Evolutionary conservation across 1,140 invertebrate species (phyloP).

Genomic region (Diorhabda sublineata): DNA sequence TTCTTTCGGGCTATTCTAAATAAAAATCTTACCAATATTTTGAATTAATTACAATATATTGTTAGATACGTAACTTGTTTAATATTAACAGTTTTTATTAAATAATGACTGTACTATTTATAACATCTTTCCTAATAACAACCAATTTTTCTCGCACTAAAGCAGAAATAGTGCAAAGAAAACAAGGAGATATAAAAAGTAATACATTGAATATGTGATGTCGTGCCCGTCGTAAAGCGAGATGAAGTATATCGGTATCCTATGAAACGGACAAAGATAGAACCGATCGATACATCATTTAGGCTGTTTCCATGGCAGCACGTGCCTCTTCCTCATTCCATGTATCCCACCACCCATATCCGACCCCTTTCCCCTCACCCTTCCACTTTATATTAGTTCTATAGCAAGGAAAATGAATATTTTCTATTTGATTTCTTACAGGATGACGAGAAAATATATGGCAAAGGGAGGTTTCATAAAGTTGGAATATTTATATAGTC

Average conservation of each 20-base stretch:
- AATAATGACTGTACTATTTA: not conserved
- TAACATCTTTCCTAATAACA: not conserved
- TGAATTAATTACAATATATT: too few relatives aligned
- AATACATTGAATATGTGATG: slow-evolving; percentile 50
- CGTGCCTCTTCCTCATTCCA: slow-evolving; percentile 39
- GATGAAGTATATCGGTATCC: not conserved
- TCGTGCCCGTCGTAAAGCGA: slow-evolving; percentile 27
- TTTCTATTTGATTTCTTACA: slow-evolving; percentile 42
- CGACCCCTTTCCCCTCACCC: slow-evolving; percentile 25
- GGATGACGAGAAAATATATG: slow-evolving; percentile 18
- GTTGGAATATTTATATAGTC: slow-evolving; percentile 1
- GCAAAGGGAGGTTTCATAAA: slow-evolving; percentile 3
- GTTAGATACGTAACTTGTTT: too few relatives aligned
- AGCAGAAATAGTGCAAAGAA: slow-evolving; percentile 38
- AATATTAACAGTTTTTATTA: too few relatives aligned
- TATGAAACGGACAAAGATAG: slow-evolving; percentile 29
- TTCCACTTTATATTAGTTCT: slow-evolving; percentile 44
- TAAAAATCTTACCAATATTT: too few relatives aligned
- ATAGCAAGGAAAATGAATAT: slow-evolving; percentile 45
- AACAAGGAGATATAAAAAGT: slow-evolving; percentile 44
- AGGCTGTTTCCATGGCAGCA: slow-evolving; percentile 46
- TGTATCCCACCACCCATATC: slow-evolving; percentile 20
- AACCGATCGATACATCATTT: slow-evolving; percentile 44
- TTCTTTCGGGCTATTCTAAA: too few relatives aligned
- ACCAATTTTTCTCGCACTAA: slow-evolving; percentile 15